A percentile compares a stretch with the other conserved stretches of the same genome.
Conservation (phyloP, 2,113 vertebrate genomes). For the Muntiacus muntjak region DNA sequence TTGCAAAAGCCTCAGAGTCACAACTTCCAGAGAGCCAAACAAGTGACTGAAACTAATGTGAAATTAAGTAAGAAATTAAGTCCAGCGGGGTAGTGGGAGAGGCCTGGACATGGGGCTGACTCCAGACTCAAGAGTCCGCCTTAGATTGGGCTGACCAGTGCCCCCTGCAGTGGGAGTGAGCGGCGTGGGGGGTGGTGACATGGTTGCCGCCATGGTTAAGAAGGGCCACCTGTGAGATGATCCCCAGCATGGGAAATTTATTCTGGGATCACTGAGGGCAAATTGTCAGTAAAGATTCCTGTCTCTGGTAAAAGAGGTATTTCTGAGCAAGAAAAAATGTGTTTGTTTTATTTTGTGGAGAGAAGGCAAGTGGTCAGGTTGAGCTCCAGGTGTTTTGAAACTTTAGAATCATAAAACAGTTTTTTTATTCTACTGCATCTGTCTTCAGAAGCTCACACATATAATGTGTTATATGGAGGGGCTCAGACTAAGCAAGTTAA, state of each 20-base stretch:
- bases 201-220: not conserved
- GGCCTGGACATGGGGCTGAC: not conserved
- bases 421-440: not conserved
- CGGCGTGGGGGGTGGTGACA: not conserved
- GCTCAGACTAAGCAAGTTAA: slow-evolving; percentile 4
- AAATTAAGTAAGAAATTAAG: not conserved
- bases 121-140: not conserved
- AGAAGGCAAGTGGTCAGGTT: not conserved
- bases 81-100: not conserved
- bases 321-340: not conserved
- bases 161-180: not conserved
- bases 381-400: not conserved
- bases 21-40: not conserved
- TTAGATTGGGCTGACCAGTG: not conserved
- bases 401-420: not conserved
- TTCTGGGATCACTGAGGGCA: not conserved
- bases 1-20: not conserved
- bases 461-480: not conserved
- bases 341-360: not conserved
- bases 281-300: not conserved
- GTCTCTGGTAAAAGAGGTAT: not conserved
- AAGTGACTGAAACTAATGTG: not conserved
- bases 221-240: not conserved
- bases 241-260: not conserved
- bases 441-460: not conserved